Base-by-base conservation (phyloP, 2,888 invertebrate species). In the Gastracanthus pulcherrimus region DNA sequence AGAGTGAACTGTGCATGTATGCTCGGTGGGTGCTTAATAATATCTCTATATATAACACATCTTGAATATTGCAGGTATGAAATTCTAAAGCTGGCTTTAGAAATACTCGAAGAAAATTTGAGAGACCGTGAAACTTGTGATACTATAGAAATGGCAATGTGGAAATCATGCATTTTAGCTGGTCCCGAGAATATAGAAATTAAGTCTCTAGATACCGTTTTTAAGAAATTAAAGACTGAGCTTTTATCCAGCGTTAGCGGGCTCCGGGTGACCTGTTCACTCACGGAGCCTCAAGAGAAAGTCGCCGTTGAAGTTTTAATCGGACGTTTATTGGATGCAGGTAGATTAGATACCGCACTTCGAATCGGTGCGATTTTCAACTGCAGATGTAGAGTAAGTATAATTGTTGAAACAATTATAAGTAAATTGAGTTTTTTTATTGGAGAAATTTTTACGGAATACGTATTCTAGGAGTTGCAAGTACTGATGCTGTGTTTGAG, bases 401-500 rank as follows among this genome's bases (percentile, higher is more conserved):
- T 41, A 26, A 36, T 38, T 67, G 9, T 38, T 6, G 2, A 38
- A 48, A 5, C 23, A 67, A 38, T 60, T 29, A 58, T 41, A 48
- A 60, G 7, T 51, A 23, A 13, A 31, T 45, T n/a, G n/a, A n/a
- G n/a, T n/a, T n/a, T 36, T 41, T 29, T 41, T 66, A 67, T 48
- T 48, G 3, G 1, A 60, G 31, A 29, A 60, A 31, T n/a, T n/a
- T 62, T 19, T 11, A 19, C 9, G 16, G 11, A 34, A 19, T 16
- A 9, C 34, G 34, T 64, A 19, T 72, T 67, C 2, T 55, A 89
- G 88, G 94, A 94, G 45, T 92, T 95, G 48, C 93, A 94, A 87
- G 93, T 94, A 55, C 87, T 95, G 64, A 92, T 94, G 88, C 92
- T 95, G 1, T 95, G 95, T 84, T 91, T 94, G 84, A 93, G 93